Base-by-base conservation (phyloP, 2,888 invertebrate species). In the Heliconius sara region DNA sequence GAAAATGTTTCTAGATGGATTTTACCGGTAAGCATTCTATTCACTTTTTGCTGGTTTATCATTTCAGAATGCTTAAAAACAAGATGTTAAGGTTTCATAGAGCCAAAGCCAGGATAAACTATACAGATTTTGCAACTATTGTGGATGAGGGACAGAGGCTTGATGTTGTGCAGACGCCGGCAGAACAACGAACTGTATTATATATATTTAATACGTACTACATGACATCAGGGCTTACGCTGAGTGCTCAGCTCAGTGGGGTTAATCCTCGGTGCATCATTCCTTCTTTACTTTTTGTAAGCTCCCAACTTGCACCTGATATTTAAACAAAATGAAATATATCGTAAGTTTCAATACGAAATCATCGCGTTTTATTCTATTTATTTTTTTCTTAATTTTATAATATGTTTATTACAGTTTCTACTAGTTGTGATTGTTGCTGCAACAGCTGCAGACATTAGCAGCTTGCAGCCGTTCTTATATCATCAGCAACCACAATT, bases 261-360 rank as follows among this genome's bases (percentile, higher is more conserved):
- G 90, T 92, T 91, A 86, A 88, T 90, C 89, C 87, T 85, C 88
- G 88, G 88, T 90, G 92, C 92, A 95, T 92, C 95, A 96, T 92
- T 95, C 89, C 91, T 87, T 90, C 83, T 88, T 88, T 86, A 88
- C 87, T 87, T 83, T 88, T 84, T 88, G 86, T 85, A 87, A 89
- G 89, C 84, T 83, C 84, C 83, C 85, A 86, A 86, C 88, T 88
- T 89, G 86, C 83, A 88, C 84, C 85, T 86, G 81, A 85, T 85
- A 85, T 85, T 84, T 79, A 80, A 79, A 85, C 88, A 93, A 88
- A 87, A 95, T 95, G 95, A 93, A 92, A 88, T 89, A 86, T 87
- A 85, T 92, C 86, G 95, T 95, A 90, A 95, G 95, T 93, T 80
- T 52, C 30, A 34, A 77, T 68, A 25, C 47, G 57, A 74, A 25